Evolutionary conservation across 2,888 invertebrate genomes (phyloP).

Genomic region (Temnothorax ravouxi): DNA sequence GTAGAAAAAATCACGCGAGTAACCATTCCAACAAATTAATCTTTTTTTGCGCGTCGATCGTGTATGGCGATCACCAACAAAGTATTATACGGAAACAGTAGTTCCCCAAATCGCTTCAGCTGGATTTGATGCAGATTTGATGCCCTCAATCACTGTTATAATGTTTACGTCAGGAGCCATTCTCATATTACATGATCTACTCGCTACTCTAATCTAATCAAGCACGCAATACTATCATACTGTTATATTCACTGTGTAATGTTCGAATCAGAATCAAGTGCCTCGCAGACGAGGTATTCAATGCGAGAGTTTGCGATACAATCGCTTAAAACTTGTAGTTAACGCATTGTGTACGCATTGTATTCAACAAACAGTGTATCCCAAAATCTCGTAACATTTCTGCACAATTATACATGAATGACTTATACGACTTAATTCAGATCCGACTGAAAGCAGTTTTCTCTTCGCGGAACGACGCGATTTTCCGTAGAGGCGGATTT

Average conservation of each 20-base stretch:
- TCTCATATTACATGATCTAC: constrained; percentile 28
- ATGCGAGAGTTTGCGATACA: constrained; percentile 5
- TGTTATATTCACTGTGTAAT: not conserved
- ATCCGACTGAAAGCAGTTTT: constrained; percentile 6
- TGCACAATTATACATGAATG: not conserved
- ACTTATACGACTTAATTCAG: not conserved
- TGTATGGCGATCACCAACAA: not conserved
- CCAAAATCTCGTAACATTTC: not conserved
- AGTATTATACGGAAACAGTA: not conserved
- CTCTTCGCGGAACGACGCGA: constrained; percentile 34
- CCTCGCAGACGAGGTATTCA: not conserved
- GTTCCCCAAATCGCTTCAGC: not conserved
- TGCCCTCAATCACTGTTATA: not conserved
- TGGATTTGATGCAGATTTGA: not conserved
- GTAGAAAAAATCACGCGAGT: not conserved
- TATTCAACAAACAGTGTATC: not conserved
- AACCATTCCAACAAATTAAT: not conserved
- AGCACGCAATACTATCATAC: not conserved
- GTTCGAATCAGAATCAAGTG: not conserved
- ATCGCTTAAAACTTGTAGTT: not conserved
- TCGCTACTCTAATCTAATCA: constrained; percentile 22
- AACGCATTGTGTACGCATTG: not conserved
- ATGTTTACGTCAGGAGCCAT: not conserved
- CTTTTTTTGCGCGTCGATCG: not conserved
- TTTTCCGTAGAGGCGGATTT: constrained; percentile 55